Conservation (phyloP, 2,888 invertebrate genomes). For the Leptopilina syphax region DNA sequence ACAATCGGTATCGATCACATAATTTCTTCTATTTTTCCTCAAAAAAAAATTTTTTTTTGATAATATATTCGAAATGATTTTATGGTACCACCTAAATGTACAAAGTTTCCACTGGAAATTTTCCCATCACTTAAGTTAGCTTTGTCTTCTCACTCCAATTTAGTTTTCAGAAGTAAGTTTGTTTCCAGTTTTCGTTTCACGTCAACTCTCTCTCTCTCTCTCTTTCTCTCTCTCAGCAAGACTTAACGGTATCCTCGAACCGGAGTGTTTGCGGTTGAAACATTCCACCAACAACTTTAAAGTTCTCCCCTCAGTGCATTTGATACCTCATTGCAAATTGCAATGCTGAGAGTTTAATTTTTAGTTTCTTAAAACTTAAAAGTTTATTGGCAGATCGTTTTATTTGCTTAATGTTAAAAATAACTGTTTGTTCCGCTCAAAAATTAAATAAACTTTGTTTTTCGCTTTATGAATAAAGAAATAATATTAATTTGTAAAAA, state of each 20-base stretch:
- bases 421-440: no score
- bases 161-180: conserved; percentile 37
- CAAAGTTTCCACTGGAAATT: conserved; percentile 20
- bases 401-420: not conserved
- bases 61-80: not conserved
- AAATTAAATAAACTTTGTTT: no score
- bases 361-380: not conserved
- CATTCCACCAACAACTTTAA: conserved; percentile 17
- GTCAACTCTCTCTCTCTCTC: conserved; percentile 1
- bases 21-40: not conserved
- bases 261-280: conserved; percentile 13
- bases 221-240: not conserved
- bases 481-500: no score
- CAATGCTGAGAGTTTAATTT: not conserved
- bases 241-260: conserved; percentile 7
- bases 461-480: no score
- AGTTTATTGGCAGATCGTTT: not conserved
- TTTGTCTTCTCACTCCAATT: conserved; percentile 5
- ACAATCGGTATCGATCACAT: conserved; percentile 24
- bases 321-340: conserved; percentile 9
- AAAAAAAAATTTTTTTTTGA: not conserved
- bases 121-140: conserved; percentile 10
- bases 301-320: not conserved
- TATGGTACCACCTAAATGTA: not conserved
- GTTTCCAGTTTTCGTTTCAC: conserved; percentile 42